A percentile compares a stretch with the other conserved stretches of the same genome.
phyloP scores from a whole-genome alignment of 2,797 vertebrate genomes.

The Pitangus sulphuratus region DNA sequence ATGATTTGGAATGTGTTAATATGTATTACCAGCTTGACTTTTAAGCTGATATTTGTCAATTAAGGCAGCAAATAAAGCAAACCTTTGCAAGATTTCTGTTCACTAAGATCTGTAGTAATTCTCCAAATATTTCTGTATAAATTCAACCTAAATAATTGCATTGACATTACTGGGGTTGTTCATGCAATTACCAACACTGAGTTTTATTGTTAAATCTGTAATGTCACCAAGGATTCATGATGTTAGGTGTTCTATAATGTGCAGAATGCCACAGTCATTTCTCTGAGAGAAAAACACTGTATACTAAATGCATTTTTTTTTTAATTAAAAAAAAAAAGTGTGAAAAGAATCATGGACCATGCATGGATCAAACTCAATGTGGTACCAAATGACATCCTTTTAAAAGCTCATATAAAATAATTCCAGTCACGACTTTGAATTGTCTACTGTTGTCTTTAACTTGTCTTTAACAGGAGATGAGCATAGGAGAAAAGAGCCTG shows the following conservation, averaged over 20 bases:
- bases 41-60: not conserved
- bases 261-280: not conserved
- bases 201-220: not conserved
- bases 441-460: not conserved
- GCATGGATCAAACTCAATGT: not conserved
- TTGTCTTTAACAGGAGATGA: not conserved
- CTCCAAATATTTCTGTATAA: not conserved
- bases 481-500: not conserved
- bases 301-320: not conserved
- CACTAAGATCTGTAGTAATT: not conserved
- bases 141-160: not conserved
- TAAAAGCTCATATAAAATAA: not conserved
- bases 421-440: not conserved
- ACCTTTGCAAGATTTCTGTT: not conserved
- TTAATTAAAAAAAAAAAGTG: not conserved
- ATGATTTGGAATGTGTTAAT: not conserved
- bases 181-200: not conserved
- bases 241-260: not conserved
- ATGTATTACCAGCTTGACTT: not conserved
- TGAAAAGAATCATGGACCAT: not conserved
- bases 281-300: not conserved
- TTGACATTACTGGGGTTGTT: not conserved
- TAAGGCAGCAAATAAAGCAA: not conserved
- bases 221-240: not conserved
- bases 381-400: rapidly evolving